Conservation (phyloP, 2,888 invertebrate genomes). For the Lomographa bimaculata region DNA sequence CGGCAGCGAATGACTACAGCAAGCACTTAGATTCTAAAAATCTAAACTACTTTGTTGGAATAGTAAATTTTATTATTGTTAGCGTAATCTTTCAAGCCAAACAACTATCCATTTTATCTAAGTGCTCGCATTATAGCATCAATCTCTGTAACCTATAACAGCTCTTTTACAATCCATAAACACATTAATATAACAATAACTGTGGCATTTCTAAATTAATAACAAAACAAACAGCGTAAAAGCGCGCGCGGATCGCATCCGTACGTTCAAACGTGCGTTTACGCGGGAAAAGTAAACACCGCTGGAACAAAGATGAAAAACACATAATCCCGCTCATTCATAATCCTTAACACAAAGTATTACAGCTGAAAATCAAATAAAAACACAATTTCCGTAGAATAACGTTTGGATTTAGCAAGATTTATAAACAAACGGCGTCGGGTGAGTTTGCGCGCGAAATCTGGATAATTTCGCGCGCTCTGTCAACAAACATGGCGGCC, state of each 20-base stretch:
- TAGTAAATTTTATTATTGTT: slow-evolving; percentile 18
- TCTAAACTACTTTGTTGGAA: slow-evolving; percentile 10
- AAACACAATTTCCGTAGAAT: slow-evolving; percentile 43
- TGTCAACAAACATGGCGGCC: slow-evolving; percentile 64
- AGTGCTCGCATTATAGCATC: slow-evolving; percentile 32
- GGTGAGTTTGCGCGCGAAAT: slow-evolving; percentile 61
- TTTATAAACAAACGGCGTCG: slow-evolving; percentile 55
- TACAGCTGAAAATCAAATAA: slow-evolving; percentile 50
- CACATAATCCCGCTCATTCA: slow-evolving; percentile 17
- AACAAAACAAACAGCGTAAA: slow-evolving; percentile 51
- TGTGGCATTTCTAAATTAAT: slow-evolving; percentile 50
- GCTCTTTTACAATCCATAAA: slow-evolving; percentile 39
- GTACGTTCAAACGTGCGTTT: slow-evolving; percentile 33
- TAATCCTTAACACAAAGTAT: slow-evolving; percentile 41
- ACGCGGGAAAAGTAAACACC: slow-evolving; percentile 46
- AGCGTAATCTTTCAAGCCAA: slow-evolving; percentile 14
- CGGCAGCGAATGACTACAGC: too few relatives aligned
- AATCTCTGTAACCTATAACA: slow-evolving; percentile 33
- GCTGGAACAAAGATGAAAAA: slow-evolving; percentile 21
- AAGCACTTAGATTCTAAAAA: background rate
- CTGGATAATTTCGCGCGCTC: slow-evolving; percentile 75
- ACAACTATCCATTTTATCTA: slow-evolving; percentile 26
- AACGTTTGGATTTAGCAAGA: slow-evolving; percentile 45
- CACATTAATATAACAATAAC: slow-evolving; percentile 50
- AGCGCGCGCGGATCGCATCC: slow-evolving; percentile 41